A percentile compares a stretch with the other conserved stretches of the same genome.
phyloP scores from a whole-genome alignment of 2,888 invertebrate genomes.

The Hemaris fuciformis region DNA sequence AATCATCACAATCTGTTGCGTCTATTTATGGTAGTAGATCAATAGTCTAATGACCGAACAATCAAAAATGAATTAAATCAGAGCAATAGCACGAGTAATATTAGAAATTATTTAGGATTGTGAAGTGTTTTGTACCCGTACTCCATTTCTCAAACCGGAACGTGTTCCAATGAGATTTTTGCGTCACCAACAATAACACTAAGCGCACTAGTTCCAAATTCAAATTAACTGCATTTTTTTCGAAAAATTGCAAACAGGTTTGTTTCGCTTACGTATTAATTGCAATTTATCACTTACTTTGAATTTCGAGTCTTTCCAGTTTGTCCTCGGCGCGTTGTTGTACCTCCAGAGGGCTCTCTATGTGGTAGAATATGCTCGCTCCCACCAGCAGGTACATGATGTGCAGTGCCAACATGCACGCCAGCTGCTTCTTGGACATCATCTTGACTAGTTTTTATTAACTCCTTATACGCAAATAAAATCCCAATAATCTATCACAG shows the following conservation, averaged over 20 bases:
- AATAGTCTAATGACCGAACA: not conserved
- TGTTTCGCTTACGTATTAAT: not conserved
- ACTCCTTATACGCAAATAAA: constrained; percentile 21
- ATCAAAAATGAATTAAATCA: not conserved
- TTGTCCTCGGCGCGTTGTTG: constrained; percentile 81
- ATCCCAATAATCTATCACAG: constrained; percentile 39
- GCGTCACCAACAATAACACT: not conserved
- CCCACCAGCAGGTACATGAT: constrained; percentile 89
- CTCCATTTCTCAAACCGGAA: not conserved
- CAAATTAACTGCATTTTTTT: too few relatives aligned
- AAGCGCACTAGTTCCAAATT: not conserved
- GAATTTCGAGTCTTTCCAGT: constrained; percentile 84
- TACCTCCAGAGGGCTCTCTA: constrained; percentile 88
- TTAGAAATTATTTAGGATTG: not conserved
- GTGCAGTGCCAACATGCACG: constrained; percentile 87
- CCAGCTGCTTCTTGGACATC: constrained; percentile 92
- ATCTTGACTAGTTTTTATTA: constrained; percentile 68
- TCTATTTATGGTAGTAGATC: not conserved
- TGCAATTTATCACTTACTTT: constrained; percentile 79
- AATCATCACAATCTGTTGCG: not conserved
- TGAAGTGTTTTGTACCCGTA: not conserved
- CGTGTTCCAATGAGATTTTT: not conserved
- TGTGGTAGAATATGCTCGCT: constrained; percentile 91
- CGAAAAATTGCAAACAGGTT: too few relatives aligned
- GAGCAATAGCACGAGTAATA: not conserved